Percentiles rank a stretch among this genome's conserved stretches.
These are phyloP conservation scores for Dendrolimus kikuchii DNA, from an alignment of 1,140 invertebrate species.

Conservation along the genomic window DNA sequence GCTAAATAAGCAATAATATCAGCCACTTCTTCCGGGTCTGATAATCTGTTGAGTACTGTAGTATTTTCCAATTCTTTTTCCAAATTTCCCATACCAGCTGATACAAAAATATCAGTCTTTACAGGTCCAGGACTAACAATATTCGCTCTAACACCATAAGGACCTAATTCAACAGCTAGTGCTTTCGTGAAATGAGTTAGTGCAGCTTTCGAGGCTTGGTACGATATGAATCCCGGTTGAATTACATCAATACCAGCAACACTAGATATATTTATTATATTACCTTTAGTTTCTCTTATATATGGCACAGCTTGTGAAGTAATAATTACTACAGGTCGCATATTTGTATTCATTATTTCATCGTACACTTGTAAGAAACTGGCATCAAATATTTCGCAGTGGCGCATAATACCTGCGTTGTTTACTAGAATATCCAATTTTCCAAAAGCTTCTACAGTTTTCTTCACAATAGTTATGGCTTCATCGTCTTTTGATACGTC, in stretches of 20 bases:
- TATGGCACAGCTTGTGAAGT: conserved; percentile 13
- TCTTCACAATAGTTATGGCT: conserved; percentile 71
- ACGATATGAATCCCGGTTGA: conserved; percentile 8
- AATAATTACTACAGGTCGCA: conserved; percentile 13
- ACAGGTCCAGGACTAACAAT: conserved; percentile 76
- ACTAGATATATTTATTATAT: conserved; percentile 84
- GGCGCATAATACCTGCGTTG: conserved; percentile 80
- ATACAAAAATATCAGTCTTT: conserved; percentile 11
- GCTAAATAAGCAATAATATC: conserved; percentile 76
- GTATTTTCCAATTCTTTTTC: neutral
- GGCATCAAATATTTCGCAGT: conserved; percentile 76
- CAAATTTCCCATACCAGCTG: neutral
- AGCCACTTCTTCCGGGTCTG: conserved; percentile 77
- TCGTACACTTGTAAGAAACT: conserved; percentile 81
- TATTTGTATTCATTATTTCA: conserved; percentile 77
- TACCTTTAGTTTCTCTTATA: conserved; percentile 69
- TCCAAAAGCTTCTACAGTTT: conserved; percentile 72
- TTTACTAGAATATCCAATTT: conserved; percentile 79
- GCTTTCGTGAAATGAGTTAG: conserved; percentile 83
- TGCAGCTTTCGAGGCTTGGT: conserved; percentile 58
- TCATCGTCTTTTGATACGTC: conserved; percentile 78
- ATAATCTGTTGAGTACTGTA: conserved; percentile 7
- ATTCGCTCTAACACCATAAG: conserved; percentile 30
- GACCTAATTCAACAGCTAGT: conserved; percentile 76
- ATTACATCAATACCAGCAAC: neutral